These are phyloP conservation scores for Python bivittatus DNA, from an alignment of 2,113 vertebrate genomes.

Conservation along the genomic window DNA sequence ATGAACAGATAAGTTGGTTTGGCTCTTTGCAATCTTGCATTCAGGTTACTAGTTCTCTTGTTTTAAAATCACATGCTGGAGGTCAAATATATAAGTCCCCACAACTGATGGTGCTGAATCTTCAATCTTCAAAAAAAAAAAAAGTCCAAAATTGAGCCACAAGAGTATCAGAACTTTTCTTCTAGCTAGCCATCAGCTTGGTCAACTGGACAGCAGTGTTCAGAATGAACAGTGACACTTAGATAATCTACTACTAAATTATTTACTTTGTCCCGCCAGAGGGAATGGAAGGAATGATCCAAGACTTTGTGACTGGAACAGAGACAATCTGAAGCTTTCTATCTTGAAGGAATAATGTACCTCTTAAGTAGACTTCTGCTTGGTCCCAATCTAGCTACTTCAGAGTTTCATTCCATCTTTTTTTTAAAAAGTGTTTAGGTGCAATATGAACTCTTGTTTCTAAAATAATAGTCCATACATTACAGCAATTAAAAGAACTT, in stretches of 20 bases:
- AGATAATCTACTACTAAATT: not conserved
- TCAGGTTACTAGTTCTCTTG: not conserved
- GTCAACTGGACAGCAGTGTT: not conserved
- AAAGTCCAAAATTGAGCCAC: not conserved
- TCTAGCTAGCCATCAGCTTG: not conserved
- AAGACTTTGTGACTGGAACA: not conserved
- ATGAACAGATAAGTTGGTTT: not conserved
- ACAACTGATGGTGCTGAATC: accelerated
- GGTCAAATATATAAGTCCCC: not conserved
- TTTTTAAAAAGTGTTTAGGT: not conserved
- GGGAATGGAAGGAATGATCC: not conserved
- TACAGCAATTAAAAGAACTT: not conserved
- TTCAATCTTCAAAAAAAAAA: not conserved
- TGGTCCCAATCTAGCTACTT: not conserved
- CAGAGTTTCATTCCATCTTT: not conserved
- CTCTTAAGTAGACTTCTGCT: not conserved
- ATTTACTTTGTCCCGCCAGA: not conserved
- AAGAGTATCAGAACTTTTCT: not conserved
- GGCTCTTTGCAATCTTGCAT: accelerated
- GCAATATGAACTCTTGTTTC: not conserved
- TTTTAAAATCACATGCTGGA: not conserved
- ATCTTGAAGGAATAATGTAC: not conserved
- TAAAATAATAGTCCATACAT: not conserved
- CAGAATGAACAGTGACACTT: not conserved
- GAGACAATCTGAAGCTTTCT: conserved; percentile 14